These are phyloP conservation scores for Sycophaga agraensis DNA, from an alignment of 1,140 invertebrate genomes.

Conservation along the genomic window DNA sequence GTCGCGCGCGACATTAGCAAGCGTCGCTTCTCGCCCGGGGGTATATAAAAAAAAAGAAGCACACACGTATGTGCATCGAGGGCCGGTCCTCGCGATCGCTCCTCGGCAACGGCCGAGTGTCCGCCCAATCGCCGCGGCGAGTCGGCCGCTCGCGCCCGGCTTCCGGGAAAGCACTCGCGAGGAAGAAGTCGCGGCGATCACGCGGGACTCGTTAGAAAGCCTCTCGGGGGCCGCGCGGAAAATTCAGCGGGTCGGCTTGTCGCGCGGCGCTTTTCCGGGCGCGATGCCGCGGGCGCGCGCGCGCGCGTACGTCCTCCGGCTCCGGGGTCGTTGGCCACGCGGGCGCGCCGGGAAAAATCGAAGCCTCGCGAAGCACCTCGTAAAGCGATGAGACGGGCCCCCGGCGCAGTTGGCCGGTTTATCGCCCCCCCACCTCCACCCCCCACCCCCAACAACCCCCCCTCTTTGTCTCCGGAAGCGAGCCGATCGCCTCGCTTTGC, in stretches of 20 bases:
- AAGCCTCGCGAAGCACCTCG: slow-evolving; percentile 32
- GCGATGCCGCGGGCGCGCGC: not conserved
- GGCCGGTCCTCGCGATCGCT: too few relatives aligned
- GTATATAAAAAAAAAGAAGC: too few relatives aligned
- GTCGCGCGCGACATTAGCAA: not conserved
- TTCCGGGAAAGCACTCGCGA: slow-evolving; percentile 10
- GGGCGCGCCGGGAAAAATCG: slow-evolving; percentile 32
- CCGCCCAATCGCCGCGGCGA: too few relatives aligned
- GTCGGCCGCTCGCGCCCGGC: too few relatives aligned
- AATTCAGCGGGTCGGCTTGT: too few relatives aligned
- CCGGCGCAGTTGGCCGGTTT: not conserved
- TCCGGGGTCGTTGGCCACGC: slow-evolving; percentile 26
- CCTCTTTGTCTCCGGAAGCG: not conserved
- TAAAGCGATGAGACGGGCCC: slow-evolving; percentile 29
- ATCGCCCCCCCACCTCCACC: not conserved
- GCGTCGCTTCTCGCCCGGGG: not conserved
- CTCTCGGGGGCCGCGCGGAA: too few relatives aligned
- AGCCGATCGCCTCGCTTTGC: not conserved
- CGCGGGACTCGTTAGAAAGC: slow-evolving; percentile 24
- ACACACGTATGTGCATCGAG: too few relatives aligned
- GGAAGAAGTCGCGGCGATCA: slow-evolving; percentile 23
- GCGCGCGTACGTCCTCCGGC: not conserved
- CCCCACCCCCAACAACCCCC: not conserved
- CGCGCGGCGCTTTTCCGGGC: too few relatives aligned
- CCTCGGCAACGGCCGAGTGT: too few relatives aligned